Evolutionary conservation across 2,113 vertebrate species (phyloP).

Genomic region (Dinomys branickii): DNA sequence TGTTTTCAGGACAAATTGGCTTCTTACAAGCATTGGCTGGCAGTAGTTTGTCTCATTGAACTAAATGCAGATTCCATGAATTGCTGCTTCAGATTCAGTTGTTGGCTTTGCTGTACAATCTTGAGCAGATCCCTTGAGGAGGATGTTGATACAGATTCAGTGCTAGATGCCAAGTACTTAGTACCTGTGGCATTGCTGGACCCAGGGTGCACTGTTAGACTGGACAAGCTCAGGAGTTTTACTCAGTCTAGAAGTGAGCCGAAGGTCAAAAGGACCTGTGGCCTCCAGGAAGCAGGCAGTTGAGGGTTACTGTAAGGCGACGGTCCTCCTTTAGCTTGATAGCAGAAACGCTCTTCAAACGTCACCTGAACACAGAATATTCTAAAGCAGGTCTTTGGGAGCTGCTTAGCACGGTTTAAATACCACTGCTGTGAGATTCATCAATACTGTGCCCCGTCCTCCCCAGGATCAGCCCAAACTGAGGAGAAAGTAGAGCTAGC

Average conservation of each 20-base stretch:
- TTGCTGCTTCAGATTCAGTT: slow-evolving; percentile 46
- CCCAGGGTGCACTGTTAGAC: not conserved
- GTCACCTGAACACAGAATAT: not conserved
- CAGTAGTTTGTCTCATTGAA: slow-evolving; percentile 47
- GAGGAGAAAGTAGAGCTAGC: not conserved
- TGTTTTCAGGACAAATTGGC: slow-evolving; percentile 69
- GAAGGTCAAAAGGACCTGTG: not conserved
- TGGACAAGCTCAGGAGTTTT: not conserved
- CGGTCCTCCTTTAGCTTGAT: not conserved
- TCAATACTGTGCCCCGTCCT: not conserved
- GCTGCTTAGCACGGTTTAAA: not conserved
- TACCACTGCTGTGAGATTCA: not conserved
- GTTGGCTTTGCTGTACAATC: not conserved
- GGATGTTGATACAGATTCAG: not conserved
- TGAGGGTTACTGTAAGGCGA: not conserved
- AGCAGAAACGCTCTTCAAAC: not conserved
- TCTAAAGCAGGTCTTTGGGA: not conserved
- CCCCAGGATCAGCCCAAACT: not conserved
- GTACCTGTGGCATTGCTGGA: not conserved
- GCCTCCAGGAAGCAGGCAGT: slow-evolving; percentile 7
- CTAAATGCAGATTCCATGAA: slow-evolving; percentile 36
- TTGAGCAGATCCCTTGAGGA: slow-evolving; percentile 34
- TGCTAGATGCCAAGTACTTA: not conserved
- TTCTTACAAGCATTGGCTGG: slow-evolving; percentile 50
- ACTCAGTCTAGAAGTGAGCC: not conserved